Evolutionary conservation across 2,797 vertebrate species (phyloP).

Genomic region (Balearica regulorum): DNA sequence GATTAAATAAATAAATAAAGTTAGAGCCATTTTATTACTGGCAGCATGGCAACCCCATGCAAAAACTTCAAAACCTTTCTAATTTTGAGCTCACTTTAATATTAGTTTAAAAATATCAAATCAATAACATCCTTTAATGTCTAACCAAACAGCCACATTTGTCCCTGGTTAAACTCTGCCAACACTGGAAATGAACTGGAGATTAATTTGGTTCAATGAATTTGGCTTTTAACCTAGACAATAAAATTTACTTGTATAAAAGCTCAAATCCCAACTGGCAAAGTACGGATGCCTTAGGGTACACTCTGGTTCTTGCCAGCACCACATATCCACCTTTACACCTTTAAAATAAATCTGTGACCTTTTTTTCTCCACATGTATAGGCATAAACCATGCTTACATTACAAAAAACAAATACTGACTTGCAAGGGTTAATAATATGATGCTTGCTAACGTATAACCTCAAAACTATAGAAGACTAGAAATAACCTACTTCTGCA

Average conservation of each 20-base stretch:
- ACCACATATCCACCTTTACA: slow-evolving; percentile 3
- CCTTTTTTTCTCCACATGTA: not conserved
- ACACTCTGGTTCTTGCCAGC: slow-evolving; percentile 1
- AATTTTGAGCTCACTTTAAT: not conserved
- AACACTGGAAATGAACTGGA: slow-evolving; percentile 49
- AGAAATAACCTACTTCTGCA: not conserved
- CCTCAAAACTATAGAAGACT: not conserved
- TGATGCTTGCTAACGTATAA: not conserved
- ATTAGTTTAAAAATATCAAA: slow-evolving; percentile 7
- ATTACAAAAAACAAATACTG: not conserved
- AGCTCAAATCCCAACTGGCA: slow-evolving; percentile 41
- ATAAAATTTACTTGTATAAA: slow-evolving; percentile 57
- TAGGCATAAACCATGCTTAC: not conserved
- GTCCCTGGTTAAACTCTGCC: slow-evolving; percentile 40
- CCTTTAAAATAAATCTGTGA: slow-evolving; percentile 32
- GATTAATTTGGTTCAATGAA: slow-evolving; percentile 51
- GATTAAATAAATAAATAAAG: not conserved
- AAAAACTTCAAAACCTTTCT: slow-evolving; percentile 16
- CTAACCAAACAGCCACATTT: slow-evolving; percentile 32
- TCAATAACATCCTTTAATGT: slow-evolving; percentile 14
- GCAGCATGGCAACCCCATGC: not conserved
- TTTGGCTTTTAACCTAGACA: slow-evolving; percentile 57
- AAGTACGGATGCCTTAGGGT: slow-evolving; percentile 14
- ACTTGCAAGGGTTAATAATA: not conserved
- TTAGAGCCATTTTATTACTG: not conserved